phyloP scores from a whole-genome alignment of 2,888 invertebrate genomes.

The Leptarthrus brevirostris region DNA sequence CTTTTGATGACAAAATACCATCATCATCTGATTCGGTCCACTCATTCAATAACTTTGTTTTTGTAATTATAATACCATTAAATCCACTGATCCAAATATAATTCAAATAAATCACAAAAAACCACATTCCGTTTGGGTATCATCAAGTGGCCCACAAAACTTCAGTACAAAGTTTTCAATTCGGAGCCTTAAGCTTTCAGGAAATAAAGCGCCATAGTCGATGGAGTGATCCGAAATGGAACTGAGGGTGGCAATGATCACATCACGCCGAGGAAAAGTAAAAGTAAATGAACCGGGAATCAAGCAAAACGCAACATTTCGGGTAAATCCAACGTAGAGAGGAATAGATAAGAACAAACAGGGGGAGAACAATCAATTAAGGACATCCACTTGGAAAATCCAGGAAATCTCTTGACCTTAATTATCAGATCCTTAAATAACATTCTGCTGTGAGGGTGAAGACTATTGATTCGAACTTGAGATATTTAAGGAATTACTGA shows the following conservation, averaged over 20 bases:
- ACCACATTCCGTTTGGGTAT: slow-evolving; percentile 28
- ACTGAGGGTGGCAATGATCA: slow-evolving; percentile 36
- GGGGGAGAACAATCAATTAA: slow-evolving; percentile 41
- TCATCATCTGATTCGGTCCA: no score
- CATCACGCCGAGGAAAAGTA: slow-evolving; percentile 29
- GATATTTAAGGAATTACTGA: neutral
- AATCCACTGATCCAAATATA: slow-evolving; percentile 16
- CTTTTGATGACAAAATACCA: no score
- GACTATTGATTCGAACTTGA: slow-evolving; percentile 29
- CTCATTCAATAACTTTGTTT: no score
- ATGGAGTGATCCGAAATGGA: slow-evolving; percentile 1
- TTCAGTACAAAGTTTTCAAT: slow-evolving; percentile 21
- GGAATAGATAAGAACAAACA: slow-evolving; percentile 18
- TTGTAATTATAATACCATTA: slow-evolving; percentile 27
- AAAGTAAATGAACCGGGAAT: slow-evolving; percentile 40
- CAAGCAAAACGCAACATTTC: slow-evolving; percentile 1
- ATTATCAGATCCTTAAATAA: slow-evolving; percentile 41
- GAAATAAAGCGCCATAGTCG: slow-evolving; percentile 6
- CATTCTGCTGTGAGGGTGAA: slow-evolving; percentile 1
- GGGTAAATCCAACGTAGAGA: neutral
- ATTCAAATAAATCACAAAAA: slow-evolving; percentile 14
- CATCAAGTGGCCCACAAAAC: slow-evolving; percentile 29
- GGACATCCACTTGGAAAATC: slow-evolving; percentile 44
- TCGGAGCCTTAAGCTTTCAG: neutral
- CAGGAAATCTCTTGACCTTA: slow-evolving; percentile 44